These are phyloP conservation scores for Bombyx mandarina DNA, from an alignment of 1,140 invertebrate genomes.

Conservation along the genomic window DNA sequence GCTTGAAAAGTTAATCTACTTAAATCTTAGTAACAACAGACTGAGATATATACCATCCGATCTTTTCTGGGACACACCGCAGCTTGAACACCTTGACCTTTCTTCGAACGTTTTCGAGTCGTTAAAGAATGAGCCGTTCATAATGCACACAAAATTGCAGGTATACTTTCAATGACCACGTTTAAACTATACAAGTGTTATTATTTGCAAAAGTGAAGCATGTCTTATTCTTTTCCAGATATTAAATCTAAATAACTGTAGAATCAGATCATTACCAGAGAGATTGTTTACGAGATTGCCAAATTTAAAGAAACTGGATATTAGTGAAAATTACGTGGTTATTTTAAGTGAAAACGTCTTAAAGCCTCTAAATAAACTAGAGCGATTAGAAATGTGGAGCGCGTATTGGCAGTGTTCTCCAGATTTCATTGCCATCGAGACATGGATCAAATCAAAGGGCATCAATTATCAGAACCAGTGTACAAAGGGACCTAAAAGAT, in stretches of 20 bases:
- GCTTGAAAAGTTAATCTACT: constrained; percentile 40
- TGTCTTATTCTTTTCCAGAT: constrained; percentile 45
- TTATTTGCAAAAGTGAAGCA: neutral
- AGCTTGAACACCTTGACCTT: constrained; percentile 47
- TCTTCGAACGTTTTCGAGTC: constrained; percentile 61
- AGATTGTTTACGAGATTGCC: constrained; percentile 60
- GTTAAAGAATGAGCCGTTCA: constrained; percentile 56
- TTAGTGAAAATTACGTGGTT: constrained; percentile 67
- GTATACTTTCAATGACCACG: constrained; percentile 17
- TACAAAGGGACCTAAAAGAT: constrained; percentile 44
- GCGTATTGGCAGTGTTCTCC: constrained; percentile 62
- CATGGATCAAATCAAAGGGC: constrained; percentile 42
- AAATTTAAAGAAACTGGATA: constrained; percentile 63
- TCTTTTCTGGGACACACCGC: constrained; percentile 56
- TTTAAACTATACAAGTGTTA: no score
- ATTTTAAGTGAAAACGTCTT: constrained; percentile 53
- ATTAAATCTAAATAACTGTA: constrained; percentile 66
- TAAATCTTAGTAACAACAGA: constrained; percentile 58
- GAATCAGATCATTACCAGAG: constrained; percentile 58
- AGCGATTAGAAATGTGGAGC: constrained; percentile 52
- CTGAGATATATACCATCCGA: constrained; percentile 50
- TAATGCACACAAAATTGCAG: constrained; percentile 55
- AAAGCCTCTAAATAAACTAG: constrained; percentile 49
- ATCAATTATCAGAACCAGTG: constrained; percentile 52
- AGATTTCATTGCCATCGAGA: constrained; percentile 47